Percentiles rank a stretch among this genome's conserved stretches.
Evolutionary conservation across 2,888 invertebrate genomes (phyloP).

Genomic region (Cantharis nigra): DNA sequence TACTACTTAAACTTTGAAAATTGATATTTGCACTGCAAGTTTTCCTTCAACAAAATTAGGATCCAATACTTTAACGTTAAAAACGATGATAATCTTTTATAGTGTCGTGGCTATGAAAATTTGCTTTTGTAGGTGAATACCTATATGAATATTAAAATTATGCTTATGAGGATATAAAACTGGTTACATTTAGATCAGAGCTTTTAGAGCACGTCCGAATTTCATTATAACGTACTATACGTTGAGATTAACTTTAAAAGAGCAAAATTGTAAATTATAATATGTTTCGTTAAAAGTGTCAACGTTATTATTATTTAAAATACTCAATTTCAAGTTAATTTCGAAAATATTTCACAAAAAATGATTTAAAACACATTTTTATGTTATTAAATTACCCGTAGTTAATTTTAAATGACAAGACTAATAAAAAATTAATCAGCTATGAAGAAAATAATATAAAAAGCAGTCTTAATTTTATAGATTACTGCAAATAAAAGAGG

Average conservation of each 20-base stretch:
- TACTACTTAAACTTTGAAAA: background rate
- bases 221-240: slow-evolving; percentile 13
- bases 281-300: slow-evolving; percentile 6
- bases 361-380: background rate
- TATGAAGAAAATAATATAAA: background rate
- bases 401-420: background rate
- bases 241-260: slow-evolving; percentile 11
- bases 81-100: slow-evolving; percentile 5
- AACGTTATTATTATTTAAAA: background rate
- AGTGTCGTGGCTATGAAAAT: background rate
- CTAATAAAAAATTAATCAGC: background rate
- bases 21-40: background rate
- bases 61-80: background rate
- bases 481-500: background rate
- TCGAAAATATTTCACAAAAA: background rate
- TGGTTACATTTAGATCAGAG: slow-evolving; percentile 10
- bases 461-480: background rate
- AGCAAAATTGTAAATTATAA: slow-evolving; percentile 15
- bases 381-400: background rate
- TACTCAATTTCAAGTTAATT: background rate
- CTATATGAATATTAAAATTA: slow-evolving; percentile 8
- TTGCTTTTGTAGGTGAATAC: background rate
- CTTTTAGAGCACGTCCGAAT: slow-evolving; percentile 17
- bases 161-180: slow-evolving; percentile 10
- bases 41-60: background rate